Conservation (phyloP, 2,797 vertebrate genomes). For the Adelosebastes latens region DNA sequence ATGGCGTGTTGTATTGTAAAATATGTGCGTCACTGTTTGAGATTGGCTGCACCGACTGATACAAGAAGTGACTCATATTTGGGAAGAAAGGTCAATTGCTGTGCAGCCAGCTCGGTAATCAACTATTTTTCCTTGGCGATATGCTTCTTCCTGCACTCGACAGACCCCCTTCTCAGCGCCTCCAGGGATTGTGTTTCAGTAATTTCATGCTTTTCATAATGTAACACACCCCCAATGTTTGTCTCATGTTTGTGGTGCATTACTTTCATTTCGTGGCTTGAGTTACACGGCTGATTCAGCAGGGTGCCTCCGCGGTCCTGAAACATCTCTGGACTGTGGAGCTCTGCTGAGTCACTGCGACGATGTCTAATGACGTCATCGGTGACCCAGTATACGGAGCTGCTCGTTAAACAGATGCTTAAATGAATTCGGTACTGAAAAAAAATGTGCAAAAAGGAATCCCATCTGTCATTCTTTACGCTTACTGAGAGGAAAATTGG, state of each 20-base stretch:
- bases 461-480: slow-evolving; percentile 38
- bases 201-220: slow-evolving; percentile 44
- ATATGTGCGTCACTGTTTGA: slow-evolving; percentile 45
- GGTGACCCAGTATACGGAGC: background rate
- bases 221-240: slow-evolving; percentile 33
- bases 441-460: slow-evolving; percentile 20
- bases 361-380: slow-evolving; percentile 21
- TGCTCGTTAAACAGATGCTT: slow-evolving; percentile 16
- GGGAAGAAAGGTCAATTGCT: slow-evolving; percentile 20
- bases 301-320: slow-evolving; percentile 17
- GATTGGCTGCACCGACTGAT: background rate
- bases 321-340: slow-evolving; percentile 30
- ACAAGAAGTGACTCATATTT: slow-evolving; percentile 46
- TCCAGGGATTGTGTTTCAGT: slow-evolving; percentile 38
- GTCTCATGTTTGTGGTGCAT: slow-evolving; percentile 48
- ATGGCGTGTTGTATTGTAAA: slow-evolving; percentile 18
- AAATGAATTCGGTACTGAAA: slow-evolving; percentile 16
- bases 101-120: background rate
- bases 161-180: background rate
- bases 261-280: slow-evolving; percentile 62
- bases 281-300: slow-evolving; percentile 68
- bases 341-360: slow-evolving; percentile 59
- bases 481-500: slow-evolving; percentile 41
- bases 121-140: background rate
- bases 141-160: background rate